These are phyloP conservation scores for Serrognathus titanus DNA, from an alignment of 2,888 invertebrate genomes.

Conservation along the genomic window DNA sequence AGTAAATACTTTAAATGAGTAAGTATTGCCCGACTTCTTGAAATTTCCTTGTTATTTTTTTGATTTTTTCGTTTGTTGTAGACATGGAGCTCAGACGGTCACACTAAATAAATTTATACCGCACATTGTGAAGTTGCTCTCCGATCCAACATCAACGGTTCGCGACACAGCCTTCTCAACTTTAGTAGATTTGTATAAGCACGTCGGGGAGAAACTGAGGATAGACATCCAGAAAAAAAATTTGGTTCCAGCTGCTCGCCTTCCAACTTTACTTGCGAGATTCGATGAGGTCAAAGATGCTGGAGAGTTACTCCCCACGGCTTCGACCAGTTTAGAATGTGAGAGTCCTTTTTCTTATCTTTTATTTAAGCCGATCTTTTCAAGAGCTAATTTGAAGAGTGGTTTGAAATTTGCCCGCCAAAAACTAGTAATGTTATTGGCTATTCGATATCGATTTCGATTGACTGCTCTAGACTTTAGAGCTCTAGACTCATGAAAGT, in stretches of 20 bases:
- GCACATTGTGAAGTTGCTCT: slow-evolving; percentile 74
- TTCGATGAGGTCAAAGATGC: slow-evolving; percentile 84
- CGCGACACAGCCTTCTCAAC: slow-evolving; percentile 84
- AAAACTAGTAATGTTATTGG: no score
- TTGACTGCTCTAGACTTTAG: no score
- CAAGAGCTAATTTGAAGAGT: no score
- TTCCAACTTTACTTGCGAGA: slow-evolving; percentile 68
- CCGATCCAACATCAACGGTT: slow-evolving; percentile 84
- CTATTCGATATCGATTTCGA: no score
- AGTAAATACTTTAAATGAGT: slow-evolving; percentile 79
- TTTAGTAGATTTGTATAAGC: slow-evolving; percentile 85
- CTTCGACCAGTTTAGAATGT: slow-evolving; percentile 47
- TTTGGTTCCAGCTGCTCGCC: slow-evolving; percentile 70
- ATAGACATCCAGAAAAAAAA: slow-evolving; percentile 79
- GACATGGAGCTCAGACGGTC: slow-evolving; percentile 82
- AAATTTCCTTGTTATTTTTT: neutral
- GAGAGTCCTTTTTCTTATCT: slow-evolving; percentile 27
- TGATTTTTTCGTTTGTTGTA: slow-evolving; percentile 37
- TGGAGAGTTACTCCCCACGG: slow-evolving; percentile 75
- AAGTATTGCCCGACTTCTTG: slow-evolving; percentile 44
- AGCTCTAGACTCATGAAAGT: no score
- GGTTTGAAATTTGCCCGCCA: no score
- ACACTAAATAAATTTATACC: slow-evolving; percentile 80
- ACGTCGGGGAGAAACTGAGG: slow-evolving; percentile 85
- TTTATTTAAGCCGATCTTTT: neutral